These are phyloP conservation scores for Lordiphosa stackelbergi DNA, from an alignment of 1,140 invertebrate genomes.

Conservation along the genomic window DNA sequence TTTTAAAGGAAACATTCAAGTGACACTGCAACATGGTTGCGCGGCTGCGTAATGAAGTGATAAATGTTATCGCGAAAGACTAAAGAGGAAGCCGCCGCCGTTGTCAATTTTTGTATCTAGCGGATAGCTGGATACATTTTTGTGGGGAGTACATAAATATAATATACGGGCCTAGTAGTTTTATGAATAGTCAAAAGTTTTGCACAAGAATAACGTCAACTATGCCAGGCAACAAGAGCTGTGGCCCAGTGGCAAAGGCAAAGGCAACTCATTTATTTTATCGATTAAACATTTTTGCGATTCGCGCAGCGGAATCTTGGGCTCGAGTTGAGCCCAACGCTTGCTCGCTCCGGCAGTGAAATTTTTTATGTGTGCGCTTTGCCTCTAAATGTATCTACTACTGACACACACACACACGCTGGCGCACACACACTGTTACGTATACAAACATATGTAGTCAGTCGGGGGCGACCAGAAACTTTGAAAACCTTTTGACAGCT, in stretches of 20 bases:
- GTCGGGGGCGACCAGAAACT: constrained; percentile 45
- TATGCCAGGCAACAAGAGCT: constrained; percentile 41
- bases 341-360: constrained; percentile 7
- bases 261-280: constrained; percentile 74
- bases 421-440: not conserved
- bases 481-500: constrained; percentile 72
- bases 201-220: constrained; percentile 64
- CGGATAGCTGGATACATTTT: too few species aligned
- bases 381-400: constrained; percentile 68
- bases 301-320: constrained; percentile 73
- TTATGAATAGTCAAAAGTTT: constrained; percentile 41
- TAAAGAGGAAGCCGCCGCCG: constrained; percentile 25
- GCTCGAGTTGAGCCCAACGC: constrained; percentile 30
- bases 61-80: constrained; percentile 51
- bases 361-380: constrained; percentile 41
- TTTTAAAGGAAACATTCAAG: constrained; percentile 40
- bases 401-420: constrained; percentile 46
- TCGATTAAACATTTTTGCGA: constrained; percentile 76
- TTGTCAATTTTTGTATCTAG: constrained; percentile 28
- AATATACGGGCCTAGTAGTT: constrained; percentile 11
- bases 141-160: constrained; percentile 32
- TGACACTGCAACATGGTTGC: constrained; percentile 42
- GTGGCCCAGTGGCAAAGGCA: constrained; percentile 49
- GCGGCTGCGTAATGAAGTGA: constrained; percentile 59
- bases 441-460: constrained; percentile 4